Evolutionary conservation across 2,113 vertebrate genomes (phyloP).

Genomic region (Cyrtonyx montezumae): DNA sequence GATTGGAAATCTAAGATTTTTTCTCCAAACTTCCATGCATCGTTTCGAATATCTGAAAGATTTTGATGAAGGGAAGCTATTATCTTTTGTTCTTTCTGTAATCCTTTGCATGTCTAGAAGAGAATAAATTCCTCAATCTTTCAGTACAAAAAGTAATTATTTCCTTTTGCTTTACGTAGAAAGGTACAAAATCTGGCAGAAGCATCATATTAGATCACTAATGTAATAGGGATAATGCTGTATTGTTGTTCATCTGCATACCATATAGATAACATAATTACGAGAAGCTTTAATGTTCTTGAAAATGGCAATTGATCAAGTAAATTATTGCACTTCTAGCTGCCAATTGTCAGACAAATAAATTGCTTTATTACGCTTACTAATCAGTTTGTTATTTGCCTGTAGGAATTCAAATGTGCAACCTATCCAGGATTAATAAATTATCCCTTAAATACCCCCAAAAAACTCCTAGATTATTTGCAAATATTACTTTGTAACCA

Average conservation of each 20-base stretch:
- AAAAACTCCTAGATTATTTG: conserved; percentile 52
- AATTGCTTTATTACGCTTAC: conserved; percentile 67
- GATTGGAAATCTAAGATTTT: neutral
- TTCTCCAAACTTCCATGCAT: neutral
- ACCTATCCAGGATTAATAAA: conserved; percentile 59
- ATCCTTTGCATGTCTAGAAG: conserved; percentile 1
- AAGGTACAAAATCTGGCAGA: conserved; percentile 60
- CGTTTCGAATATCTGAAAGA: neutral
- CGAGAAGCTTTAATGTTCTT: conserved; percentile 55
- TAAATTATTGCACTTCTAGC: conserved; percentile 37
- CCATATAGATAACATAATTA: conserved; percentile 62
- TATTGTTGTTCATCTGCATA: conserved; percentile 59
- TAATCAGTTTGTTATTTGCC: conserved; percentile 75
- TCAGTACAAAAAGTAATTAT: conserved; percentile 62
- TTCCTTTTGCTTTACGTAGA: conserved; percentile 68
- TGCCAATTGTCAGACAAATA: conserved; percentile 67
- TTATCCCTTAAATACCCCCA: conserved; percentile 36
- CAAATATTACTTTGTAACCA: conserved; percentile 70
- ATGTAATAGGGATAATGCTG: conserved; percentile 13
- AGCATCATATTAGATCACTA: conserved; percentile 54
- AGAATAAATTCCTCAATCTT: conserved; percentile 19
- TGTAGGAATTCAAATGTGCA: conserved; percentile 57
- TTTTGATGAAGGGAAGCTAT: neutral
- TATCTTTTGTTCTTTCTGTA: neutral
- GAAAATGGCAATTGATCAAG: conserved; percentile 71